phyloP scores from a whole-genome alignment of 2,113 vertebrate species.

The Axis porcinus region DNA sequence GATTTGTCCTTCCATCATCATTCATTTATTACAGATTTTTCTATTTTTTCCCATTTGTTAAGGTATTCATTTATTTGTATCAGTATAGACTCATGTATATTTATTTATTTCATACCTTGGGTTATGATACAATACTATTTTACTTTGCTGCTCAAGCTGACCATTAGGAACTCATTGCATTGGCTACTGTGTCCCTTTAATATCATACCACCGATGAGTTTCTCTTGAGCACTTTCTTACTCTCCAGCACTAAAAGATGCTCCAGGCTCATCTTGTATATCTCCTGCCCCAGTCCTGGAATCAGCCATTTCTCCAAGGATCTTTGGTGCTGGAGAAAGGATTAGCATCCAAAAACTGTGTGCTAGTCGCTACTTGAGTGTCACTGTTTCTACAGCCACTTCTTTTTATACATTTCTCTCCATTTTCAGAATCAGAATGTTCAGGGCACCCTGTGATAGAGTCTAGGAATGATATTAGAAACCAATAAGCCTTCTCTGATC shows the following conservation, averaged over 20 bases:
- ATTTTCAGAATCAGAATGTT: slow-evolving; percentile 11
- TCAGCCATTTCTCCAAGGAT: background rate
- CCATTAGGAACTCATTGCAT: background rate
- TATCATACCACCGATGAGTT: background rate
- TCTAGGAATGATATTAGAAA: background rate
- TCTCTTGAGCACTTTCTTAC: background rate
- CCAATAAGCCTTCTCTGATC: background rate
- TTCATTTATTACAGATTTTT: background rate
- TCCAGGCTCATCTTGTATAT: background rate
- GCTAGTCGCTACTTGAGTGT: background rate
- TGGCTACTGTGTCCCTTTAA: background rate
- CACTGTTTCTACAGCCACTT: background rate
- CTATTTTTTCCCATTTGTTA: background rate
- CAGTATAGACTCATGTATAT: background rate
- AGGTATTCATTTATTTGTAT: background rate
- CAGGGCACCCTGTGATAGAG: background rate
- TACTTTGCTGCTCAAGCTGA: background rate
- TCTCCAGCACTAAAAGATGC: background rate
- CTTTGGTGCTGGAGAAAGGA: background rate
- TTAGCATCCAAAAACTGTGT: background rate
- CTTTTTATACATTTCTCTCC: background rate
- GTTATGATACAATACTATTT: background rate
- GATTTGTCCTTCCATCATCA: background rate
- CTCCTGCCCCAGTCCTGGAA: background rate
- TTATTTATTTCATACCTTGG: background rate